Base-by-base conservation (phyloP, 2,888 invertebrate species). In the Chymomyza caudatula region DNA sequence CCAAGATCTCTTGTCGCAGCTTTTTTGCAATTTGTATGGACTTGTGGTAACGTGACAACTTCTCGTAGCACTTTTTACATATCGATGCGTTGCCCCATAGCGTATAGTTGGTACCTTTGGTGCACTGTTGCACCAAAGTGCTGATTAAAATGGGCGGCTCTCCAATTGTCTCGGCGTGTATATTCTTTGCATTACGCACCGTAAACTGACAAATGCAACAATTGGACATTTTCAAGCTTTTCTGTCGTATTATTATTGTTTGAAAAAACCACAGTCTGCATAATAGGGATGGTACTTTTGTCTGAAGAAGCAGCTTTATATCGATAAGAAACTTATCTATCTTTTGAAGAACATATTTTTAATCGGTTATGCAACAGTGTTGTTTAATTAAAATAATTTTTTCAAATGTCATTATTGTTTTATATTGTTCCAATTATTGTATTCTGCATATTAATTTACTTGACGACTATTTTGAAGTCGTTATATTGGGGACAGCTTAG, bases 121-220 rank as follows among this genome's bases (percentile, higher is more conserved):
- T 85, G 58, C 86, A 85, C 22, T 83, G 84, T 52, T 74, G 60
- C 4, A 85, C 73, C 52, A 85, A 49, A 4, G 83, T 77, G 44
- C 85, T 83, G 6, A 85, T 79, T 47, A 75, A 63, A 22, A 85
- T 65, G 5, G 85, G 83, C 20, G 85, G 85, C 11, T 77, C 71
- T 6, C 85, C 85, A 49, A 85, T 76, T 0, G 71, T 71, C 49
- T 85, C 80, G 8, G 71, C 67, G 42, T 77, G 70, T 61, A 85
- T 83, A 42, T 85, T 77, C 47, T 70, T 78, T 5, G 78, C 75
- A 55, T 71, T 69, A 37, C 86, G 77, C 55, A 86, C 80, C 55
- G 71, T 55, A 65, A 77, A 85, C 60, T 82, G 78, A 63, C 85
- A 85, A 72, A 85, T 80, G 67, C 85, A 85, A 65, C 85, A 85